Conservation (phyloP, 2,888 invertebrate genomes). For the Macrophya alboannulata region DNA sequence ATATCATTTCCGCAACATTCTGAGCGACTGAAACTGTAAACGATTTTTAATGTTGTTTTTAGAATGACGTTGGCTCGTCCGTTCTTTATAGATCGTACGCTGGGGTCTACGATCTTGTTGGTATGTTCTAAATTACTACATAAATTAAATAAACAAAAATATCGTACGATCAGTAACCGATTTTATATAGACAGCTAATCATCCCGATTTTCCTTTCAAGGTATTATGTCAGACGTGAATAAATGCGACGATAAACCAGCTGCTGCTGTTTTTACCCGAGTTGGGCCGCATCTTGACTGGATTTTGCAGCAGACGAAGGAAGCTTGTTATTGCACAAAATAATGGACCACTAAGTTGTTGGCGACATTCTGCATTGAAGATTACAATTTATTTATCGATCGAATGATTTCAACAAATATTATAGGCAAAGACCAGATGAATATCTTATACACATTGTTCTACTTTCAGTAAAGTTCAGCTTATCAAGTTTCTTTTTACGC, state of each 20-base stretch:
- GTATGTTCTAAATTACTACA: conserved; percentile 69
- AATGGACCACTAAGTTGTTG: conserved; percentile 53
- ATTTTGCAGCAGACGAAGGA: conserved; percentile 82
- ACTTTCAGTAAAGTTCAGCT: not conserved
- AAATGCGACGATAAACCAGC: conserved; percentile 79
- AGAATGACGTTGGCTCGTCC: conserved; percentile 83
- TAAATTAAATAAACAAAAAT: not conserved
- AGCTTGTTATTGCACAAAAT: conserved; percentile 81
- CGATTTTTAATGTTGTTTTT: conserved; percentile 64
- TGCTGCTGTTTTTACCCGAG: conserved; percentile 81
- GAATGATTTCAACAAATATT: not conserved
- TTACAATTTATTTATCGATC: not conserved
- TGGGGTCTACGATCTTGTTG: conserved; percentile 82
- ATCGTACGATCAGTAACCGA: not conserved
- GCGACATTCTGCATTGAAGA: not conserved
- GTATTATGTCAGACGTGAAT: conserved; percentile 81
- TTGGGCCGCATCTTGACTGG: conserved; percentile 83
- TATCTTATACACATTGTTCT: not conserved
- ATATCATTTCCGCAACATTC: not conserved
- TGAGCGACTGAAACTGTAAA: not conserved
- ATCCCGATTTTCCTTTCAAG: conserved; percentile 70
- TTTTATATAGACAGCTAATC: not conserved
- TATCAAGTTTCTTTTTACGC: not conserved
- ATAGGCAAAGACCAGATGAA: not conserved
- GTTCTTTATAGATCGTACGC: conserved; percentile 81